A percentile compares a stretch with the other conserved stretches of the same genome.
Evolutionary conservation across 1,140 invertebrate species (phyloP).

Genomic region (Tetraneura akinire): DNA sequence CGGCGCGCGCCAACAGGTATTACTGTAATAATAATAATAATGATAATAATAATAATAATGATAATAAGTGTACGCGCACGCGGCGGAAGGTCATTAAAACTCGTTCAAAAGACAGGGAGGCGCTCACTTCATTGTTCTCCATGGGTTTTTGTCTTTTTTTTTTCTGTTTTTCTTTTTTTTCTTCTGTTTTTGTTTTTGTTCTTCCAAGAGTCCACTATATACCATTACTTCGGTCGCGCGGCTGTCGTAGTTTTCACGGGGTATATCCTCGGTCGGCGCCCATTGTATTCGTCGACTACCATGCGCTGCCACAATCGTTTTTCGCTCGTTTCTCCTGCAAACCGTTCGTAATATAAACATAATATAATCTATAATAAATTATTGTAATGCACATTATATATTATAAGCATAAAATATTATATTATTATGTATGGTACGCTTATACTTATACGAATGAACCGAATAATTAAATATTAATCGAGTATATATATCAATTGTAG

Average conservation of each 20-base stretch:
- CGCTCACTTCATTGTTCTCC: conserved; percentile 35
- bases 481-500: neutral
- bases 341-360: neutral
- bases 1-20: conserved; percentile 7
- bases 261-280: neutral
- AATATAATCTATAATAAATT: neutral
- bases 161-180: neutral
- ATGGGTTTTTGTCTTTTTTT: neutral
- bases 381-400: neutral
- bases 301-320: neutral
- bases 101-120: conserved; percentile 36
- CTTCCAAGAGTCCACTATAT: neutral
- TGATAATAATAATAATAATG: neutral
- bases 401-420: too few species aligned
- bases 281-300: conserved; percentile 36
- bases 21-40: neutral
- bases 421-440: neutral
- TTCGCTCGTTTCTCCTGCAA: neutral
- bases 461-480: conserved; percentile 38
- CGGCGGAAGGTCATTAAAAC: conserved; percentile 34
- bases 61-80: neutral
- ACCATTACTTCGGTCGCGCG: neutral
- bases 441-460: neutral
- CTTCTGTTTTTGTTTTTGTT: neutral
- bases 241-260: conserved; percentile 35